Evolutionary conservation across 2,888 invertebrate species (phyloP).

Genomic region (Hirtodrosophila alboralis): DNA sequence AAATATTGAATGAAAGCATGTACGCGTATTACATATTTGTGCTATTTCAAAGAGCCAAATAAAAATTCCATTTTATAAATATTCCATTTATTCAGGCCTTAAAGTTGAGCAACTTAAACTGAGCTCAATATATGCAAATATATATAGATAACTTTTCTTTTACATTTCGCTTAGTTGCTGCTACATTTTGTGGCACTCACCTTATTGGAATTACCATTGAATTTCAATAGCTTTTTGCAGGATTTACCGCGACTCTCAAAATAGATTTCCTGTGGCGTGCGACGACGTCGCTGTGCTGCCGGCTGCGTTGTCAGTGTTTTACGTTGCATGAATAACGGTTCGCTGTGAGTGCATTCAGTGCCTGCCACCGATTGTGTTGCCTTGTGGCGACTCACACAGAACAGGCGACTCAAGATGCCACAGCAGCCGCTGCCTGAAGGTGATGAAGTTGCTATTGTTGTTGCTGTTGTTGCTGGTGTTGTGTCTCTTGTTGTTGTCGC

Average conservation of each 20-base stretch:
- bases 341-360: constrained; percentile 55
- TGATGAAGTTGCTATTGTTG: constrained; percentile 48
- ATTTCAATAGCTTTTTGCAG: constrained; percentile 91
- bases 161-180: constrained; percentile 14
- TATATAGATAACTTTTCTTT: constrained; percentile 11
- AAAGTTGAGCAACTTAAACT: background rate
- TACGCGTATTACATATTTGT: too few relatives aligned
- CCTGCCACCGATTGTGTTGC: constrained; percentile 74
- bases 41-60: too few relatives aligned
- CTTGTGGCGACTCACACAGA: constrained; percentile 75
- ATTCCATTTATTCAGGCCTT: background rate
- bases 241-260: constrained; percentile 92
- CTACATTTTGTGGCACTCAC: constrained; percentile 84
- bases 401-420: constrained; percentile 75
- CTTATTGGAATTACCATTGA: constrained; percentile 93
- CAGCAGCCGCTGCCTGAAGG: constrained; percentile 70
- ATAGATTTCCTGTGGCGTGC: constrained; percentile 87
- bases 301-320: constrained; percentile 45
- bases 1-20: constrained; percentile 5
- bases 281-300: constrained; percentile 72
- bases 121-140: constrained; percentile 3
- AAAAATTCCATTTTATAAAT: background rate
- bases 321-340: constrained; percentile 54
- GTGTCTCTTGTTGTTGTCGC: constrained; percentile 32
- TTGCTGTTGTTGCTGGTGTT: constrained; percentile 51